Evolutionary conservation across 1,140 invertebrate species (phyloP), one percentile per base, ranked within the genome.

Genomic region (Sitobion miscanthi): DNA sequence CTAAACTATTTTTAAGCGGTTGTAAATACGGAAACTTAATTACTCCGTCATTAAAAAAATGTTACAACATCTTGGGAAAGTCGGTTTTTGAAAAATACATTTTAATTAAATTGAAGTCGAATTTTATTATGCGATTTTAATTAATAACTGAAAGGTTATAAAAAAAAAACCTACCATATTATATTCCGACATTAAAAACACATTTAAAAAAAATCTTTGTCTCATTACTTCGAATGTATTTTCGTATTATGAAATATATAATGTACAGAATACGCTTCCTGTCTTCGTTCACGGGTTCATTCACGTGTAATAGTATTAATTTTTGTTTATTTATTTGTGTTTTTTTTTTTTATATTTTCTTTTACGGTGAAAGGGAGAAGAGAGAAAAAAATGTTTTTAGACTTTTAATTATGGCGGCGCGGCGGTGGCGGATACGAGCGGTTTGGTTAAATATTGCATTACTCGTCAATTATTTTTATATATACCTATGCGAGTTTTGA

Each of bases 391-490:
- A 38, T 52, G 42, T 89, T 57, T 57, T 38, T 89, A 57, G 35
- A 89, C n/a, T 38, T 89, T 89, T 57, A 89, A 54, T 89, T 57
- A 89, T 57, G 86, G 47, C 30, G 85, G 86, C 45, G 47, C 45
- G 47, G 30, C 20, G 8, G 83, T 7, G 23, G 38, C 42, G 23
- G 42, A 86, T 47, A 47, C 85, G 11, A 86, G 42, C 35, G 88
- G 52, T 89, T 89, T n/a, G 87, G 87, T 54, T 86, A 38, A 89
- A 89, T 54, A 54, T 89, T 54, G 47, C 47, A 54, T 89, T 89
- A 42, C 35, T 89, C 88, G 38, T 89, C 88, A 57, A 57, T 89
- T 89, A 52, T 52, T 89, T 89, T 17, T 52, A 38, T 47, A 54
- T n/a, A n/a, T 45, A 47, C 35, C 23, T 7, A n/a, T 2, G 11